These are phyloP conservation scores for Hystrix brachyura DNA, from an alignment of 2,113 vertebrate genomes.

Conservation along the genomic window DNA sequence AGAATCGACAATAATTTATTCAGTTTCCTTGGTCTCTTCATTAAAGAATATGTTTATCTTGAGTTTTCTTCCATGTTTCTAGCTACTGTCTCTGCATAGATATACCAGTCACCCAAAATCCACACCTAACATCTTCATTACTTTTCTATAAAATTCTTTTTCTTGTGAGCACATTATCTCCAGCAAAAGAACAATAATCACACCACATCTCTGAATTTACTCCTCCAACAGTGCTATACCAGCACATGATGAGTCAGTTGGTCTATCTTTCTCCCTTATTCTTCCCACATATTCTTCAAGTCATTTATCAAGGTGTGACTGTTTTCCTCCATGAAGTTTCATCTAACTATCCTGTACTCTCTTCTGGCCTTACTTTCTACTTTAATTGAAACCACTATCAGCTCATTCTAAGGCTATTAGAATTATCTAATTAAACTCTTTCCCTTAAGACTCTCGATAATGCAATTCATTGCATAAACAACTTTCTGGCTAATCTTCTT, in stretches of 20 bases:
- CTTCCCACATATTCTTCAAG: background rate
- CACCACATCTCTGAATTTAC: background rate
- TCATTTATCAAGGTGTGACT: conserved; percentile 32
- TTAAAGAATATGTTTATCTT: background rate
- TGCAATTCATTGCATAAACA: conserved; percentile 60
- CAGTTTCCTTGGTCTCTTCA: background rate
- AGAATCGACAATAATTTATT: background rate
- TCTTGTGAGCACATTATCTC: background rate
- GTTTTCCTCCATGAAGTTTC: conserved; percentile 45
- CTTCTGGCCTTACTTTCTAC: background rate
- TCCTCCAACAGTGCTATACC: background rate
- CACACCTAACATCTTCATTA: background rate
- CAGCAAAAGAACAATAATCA: background rate
- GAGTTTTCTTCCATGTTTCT: background rate
- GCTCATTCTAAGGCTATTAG: conserved; percentile 43
- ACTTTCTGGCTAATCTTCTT: conserved; percentile 65
- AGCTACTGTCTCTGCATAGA: background rate
- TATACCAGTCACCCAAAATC: background rate
- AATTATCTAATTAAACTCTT: conserved; percentile 74
- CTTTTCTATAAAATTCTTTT: background rate
- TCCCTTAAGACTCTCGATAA: conserved; percentile 50
- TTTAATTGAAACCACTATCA: conserved; percentile 68
- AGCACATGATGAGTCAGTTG: background rate
- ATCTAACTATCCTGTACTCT: conserved; percentile 20
- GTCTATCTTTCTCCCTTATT: background rate